Evolutionary conservation across 2,113 vertebrate species (phyloP), one percentile per base, ranked within the genome.

Genomic region (Shinisaurus crocodilurus): DNA sequence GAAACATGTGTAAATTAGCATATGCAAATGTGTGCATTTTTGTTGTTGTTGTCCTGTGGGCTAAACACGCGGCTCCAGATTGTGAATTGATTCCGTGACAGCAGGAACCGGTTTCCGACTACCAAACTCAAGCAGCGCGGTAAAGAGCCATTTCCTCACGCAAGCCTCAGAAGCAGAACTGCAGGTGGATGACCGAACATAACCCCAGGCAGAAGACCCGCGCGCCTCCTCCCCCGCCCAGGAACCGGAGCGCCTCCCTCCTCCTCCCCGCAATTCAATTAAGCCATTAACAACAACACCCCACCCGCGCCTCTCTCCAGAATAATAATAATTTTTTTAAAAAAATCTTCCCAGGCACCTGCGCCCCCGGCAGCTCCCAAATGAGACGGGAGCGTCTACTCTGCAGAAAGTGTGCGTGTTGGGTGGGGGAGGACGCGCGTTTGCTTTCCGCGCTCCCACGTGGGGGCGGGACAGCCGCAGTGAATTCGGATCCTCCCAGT

Each of bases 111-210:
- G 6, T 54, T 54, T 54, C 50, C 50, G 50, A 54, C 29, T 4
- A 6, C 20, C 18, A 23, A 27, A 5, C 27, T 67, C 18, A 37
- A 54, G 50, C 50, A n/a, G 50, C 32, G 8, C 57, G 50, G 80
- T 43, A 40, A 50, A 27, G 48, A n/a, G n/a, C n/a, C n/a, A n/a
- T n/a, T n/a, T n/a, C n/a, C n/a, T n/a, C n/a, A n/a, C n/a, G n/a
- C n/a, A n/a, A n/a, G n/a, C n/a, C n/a, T n/a, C n/a, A n/a, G n/a
- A n/a, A n/a, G n/a, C 32, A 60, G 60, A 6, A 50, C n/a, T 16
- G 87, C 88, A 81, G 90, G 90, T 88, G 85, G 67, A 37, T 94
- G 93, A 86, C 93, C 90, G 93, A 29, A 32, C 57, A 63, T 92
- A 91, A 91, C 93, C 91, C 45, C 79, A 1, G 5, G 6, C 65